These are phyloP conservation scores for Eremophila alpestris DNA, from an alignment of 2,797 vertebrate species.

Conservation along the genomic window DNA sequence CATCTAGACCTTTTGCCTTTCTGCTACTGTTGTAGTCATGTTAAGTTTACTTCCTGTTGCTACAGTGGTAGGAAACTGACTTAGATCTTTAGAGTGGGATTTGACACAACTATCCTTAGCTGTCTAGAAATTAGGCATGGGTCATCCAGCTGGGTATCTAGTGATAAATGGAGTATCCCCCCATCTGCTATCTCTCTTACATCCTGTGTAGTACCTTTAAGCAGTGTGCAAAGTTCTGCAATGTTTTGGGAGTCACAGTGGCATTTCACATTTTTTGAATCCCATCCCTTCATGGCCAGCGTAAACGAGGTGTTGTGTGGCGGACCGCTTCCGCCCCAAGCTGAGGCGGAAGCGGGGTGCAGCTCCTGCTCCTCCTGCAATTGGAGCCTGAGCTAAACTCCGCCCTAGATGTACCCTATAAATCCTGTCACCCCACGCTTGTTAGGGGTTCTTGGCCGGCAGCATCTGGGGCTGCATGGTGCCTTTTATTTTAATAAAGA, in stretches of 20 bases:
- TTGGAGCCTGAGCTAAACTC: too few relatives aligned
- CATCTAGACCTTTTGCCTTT: background rate
- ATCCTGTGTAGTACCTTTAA: background rate
- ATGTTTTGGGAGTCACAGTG: background rate
- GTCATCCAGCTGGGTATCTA: background rate
- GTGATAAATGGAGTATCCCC: background rate
- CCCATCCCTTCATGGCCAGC: background rate
- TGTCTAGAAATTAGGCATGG: background rate
- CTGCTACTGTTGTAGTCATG: background rate
- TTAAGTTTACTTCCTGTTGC: background rate
- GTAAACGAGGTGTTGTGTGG: background rate
- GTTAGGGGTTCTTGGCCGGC: too few relatives aligned
- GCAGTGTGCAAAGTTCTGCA: background rate
- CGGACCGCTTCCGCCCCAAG: too few relatives aligned
- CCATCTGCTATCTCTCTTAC: background rate
- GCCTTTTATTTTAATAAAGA: too few relatives aligned
- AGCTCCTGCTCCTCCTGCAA: too few relatives aligned
- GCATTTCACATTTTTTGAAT: background rate
- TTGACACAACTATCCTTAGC: background rate
- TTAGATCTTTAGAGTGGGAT: background rate
- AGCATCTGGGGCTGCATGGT: too few relatives aligned
- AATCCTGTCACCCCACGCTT: too few relatives aligned
- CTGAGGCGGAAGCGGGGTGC: too few relatives aligned
- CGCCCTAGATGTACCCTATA: too few relatives aligned
- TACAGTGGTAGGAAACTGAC: background rate